phyloP scores from a whole-genome alignment of 2,888 invertebrate genomes.

The Zonitis immaculata region DNA sequence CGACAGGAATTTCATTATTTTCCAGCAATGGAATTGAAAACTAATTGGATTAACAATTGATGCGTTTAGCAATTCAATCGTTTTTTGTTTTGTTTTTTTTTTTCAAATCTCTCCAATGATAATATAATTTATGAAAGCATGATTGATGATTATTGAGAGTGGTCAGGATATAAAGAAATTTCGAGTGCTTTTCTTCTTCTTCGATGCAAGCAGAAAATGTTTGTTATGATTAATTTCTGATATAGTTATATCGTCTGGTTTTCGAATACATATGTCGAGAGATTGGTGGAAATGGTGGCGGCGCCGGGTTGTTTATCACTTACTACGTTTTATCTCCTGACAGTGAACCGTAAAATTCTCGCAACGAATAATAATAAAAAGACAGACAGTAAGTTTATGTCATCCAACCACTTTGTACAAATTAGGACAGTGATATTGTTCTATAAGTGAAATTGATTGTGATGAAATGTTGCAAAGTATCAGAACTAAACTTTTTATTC shows the following conservation, averaged over 20 bases:
- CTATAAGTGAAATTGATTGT: neutral
- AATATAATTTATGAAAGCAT: conserved; percentile 19
- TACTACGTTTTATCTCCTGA: neutral
- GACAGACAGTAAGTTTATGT: neutral
- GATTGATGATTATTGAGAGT: conserved; percentile 13
- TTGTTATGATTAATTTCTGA: no score
- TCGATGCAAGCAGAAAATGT: no score
- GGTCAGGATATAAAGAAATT: neutral
- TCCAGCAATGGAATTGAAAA: neutral
- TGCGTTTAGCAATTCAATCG: conserved; percentile 15
- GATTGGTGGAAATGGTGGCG: neutral
- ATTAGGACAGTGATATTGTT: neutral
- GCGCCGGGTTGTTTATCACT: neutral
- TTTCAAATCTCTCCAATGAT: conserved; percentile 14
- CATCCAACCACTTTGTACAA: neutral
- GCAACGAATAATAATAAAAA: neutral
- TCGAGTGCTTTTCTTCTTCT: no score
- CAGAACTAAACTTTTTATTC: no score
- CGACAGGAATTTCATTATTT: neutral
- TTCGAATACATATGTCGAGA: neutral
- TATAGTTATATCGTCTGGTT: no score
- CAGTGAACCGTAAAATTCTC: neutral
- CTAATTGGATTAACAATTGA: neutral
- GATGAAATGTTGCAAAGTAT: no score
- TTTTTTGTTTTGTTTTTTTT: no score